Base-by-base conservation (phyloP, 2,797 vertebrate genomes). In the Mallotus villosus region DNA sequence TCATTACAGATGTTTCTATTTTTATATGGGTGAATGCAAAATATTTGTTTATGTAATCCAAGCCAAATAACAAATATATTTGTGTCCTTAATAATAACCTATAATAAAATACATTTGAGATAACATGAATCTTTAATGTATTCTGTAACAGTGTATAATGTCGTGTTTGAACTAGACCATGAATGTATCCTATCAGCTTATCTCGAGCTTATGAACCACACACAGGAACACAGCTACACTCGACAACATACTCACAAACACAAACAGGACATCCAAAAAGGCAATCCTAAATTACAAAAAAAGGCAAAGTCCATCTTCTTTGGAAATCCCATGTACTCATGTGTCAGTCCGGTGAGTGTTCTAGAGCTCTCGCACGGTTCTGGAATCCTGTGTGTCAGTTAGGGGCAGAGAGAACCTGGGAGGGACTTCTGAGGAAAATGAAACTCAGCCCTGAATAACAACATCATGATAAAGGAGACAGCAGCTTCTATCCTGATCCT, bases 391-490 rank as follows among this genome's bases (percentile, higher is more conserved):
- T 27, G 19, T 24, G 64, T 46, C 34, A 37, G 68, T 34, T 11
- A 37, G 41, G n/a, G 60, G 41, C 64, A 29, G 14, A 27, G 14
- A 27, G 24, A n/a, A 8, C 77, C 67, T 67, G 68, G 83, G 90
- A 87, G 88, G 90, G 80, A 84, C 86, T 90, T 88, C 79, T 60
- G 69, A 29, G 83, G 89, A 90, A 91, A 91, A 25, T 71, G 89
- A 91, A 91, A 92, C 87, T 88, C 25, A 84, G 7, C 65, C 19
- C 4, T 59, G 27, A 37, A 55, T 58, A 74, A 70, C 77, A 70
- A 14, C 63, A 67, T 69, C 68, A 78, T 58, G 78, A 72, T 3
- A 72, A 65, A 77, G n/a, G 58, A 21, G 32, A 73, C 55, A 19
- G 25, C 59, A 59, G 64, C 59, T 41, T 16, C 66, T 1, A 73